phyloP scores from a whole-genome alignment of 2,888 invertebrate species.

The Tetrapedia diversipes region DNA sequence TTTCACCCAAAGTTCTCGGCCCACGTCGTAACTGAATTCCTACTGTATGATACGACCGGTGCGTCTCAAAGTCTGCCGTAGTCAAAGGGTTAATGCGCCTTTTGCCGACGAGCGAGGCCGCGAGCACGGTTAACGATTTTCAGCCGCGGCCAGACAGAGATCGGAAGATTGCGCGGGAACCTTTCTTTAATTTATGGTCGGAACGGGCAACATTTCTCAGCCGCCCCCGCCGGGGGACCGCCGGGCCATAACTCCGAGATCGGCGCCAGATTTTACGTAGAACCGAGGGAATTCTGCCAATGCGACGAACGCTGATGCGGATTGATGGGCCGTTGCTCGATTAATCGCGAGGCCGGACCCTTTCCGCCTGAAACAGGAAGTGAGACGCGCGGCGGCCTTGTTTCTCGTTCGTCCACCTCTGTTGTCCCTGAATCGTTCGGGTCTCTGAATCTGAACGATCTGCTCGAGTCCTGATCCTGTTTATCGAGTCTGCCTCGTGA shows the following conservation, averaged over 20 bases:
- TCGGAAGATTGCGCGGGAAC: constrained; percentile 36
- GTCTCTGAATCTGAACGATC: too few species aligned
- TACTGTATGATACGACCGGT: too few species aligned
- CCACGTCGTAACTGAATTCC: too few species aligned
- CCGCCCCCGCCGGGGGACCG: constrained; percentile 26
- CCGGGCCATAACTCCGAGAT: constrained; percentile 42
- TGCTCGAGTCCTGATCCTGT: too few species aligned
- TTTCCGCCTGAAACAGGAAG: not conserved
- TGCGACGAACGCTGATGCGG: constrained; percentile 36
- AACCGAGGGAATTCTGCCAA: constrained; percentile 37
- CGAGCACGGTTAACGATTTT: constrained; percentile 29
- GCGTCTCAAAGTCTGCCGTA: too few species aligned
- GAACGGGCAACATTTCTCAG: constrained; percentile 40
- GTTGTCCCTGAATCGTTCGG: not conserved
- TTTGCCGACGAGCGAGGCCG: constrained; percentile 39
- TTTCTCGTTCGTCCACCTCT: not conserved
- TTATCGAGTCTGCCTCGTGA: too few species aligned
- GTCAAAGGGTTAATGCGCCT: too few species aligned
- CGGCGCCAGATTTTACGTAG: constrained; percentile 44
- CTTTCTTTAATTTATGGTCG: constrained; percentile 38
- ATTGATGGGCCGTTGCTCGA: constrained; percentile 54
- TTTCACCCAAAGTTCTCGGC: too few species aligned
- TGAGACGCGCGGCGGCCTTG: not conserved
- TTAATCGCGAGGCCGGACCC: constrained; percentile 11
- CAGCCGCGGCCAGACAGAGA: constrained; percentile 18